These are phyloP conservation scores for Lepidotrigona ventralis DNA, from an alignment of 1,140 invertebrate genomes.

Conservation along the genomic window DNA sequence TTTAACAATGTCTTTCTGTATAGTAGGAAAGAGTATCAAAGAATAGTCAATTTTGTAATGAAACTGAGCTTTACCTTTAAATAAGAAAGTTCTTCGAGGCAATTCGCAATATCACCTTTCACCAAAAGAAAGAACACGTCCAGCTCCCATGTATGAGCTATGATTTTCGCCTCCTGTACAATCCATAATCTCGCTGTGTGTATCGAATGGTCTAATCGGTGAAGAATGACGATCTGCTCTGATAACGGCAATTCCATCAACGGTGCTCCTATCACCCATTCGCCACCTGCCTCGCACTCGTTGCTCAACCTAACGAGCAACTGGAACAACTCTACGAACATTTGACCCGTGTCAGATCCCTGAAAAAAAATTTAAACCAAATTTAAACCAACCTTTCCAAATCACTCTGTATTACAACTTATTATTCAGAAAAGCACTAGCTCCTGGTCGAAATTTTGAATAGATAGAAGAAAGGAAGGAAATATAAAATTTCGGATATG, in stretches of 20 bases:
- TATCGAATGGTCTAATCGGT: conserved; percentile 89
- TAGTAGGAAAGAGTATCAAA: neutral
- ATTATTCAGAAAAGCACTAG: too few relatives aligned
- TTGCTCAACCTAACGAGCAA: conserved; percentile 84
- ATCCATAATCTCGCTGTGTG: conserved; percentile 89
- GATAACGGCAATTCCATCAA: conserved; percentile 87
- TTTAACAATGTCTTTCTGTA: neutral
- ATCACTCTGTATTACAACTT: neutral
- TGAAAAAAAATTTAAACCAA: conserved; percentile 56
- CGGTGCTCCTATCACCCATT: conserved; percentile 84
- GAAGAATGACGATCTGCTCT: conserved; percentile 89
- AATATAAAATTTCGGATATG: too few relatives aligned
- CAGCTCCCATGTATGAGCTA: conserved; percentile 88
- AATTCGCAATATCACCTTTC: conserved; percentile 84
- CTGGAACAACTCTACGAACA: conserved; percentile 83
- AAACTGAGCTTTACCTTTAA: conserved; percentile 66
- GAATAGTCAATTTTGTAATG: neutral
- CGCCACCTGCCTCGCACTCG: conserved; percentile 84
- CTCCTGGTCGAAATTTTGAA: too few relatives aligned
- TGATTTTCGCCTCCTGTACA: conserved; percentile 83
- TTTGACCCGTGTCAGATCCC: conserved; percentile 82
- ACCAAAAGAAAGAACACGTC: conserved; percentile 83
- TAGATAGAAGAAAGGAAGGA: too few relatives aligned
- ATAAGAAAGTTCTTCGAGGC: conserved; percentile 83
- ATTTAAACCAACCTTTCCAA: neutral